These are phyloP conservation scores for Copidosoma aretas DNA, from an alignment of 2,888 invertebrate genomes.

Conservation along the genomic window DNA sequence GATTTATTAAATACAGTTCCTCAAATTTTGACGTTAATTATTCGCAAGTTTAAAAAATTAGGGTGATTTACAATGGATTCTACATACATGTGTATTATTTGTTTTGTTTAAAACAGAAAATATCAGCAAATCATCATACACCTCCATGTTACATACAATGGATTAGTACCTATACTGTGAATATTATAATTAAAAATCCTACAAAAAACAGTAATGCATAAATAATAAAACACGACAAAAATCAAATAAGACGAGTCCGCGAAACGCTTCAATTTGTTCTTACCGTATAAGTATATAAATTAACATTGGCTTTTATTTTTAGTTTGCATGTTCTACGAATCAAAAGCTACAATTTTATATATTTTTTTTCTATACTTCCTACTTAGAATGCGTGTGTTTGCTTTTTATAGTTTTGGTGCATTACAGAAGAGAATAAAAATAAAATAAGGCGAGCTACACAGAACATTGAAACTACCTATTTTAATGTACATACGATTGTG, in stretches of 20 bases:
- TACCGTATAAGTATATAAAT: constrained; percentile 37
- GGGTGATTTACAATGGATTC: constrained; percentile 26
- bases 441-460: constrained; percentile 29
- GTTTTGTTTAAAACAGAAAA: constrained; percentile 19
- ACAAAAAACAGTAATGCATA: constrained; percentile 22
- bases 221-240: background rate
- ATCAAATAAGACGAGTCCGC: constrained; percentile 25
- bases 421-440: constrained; percentile 21
- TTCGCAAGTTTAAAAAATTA: constrained; percentile 29
- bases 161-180: constrained; percentile 20
- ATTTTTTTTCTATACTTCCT: constrained; percentile 12
- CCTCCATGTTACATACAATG: constrained; percentile 15
- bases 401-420: constrained; percentile 8
- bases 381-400: background rate
- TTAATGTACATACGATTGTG: constrained; percentile 27
- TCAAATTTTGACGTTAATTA: constrained; percentile 23
- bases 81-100: constrained; percentile 20
- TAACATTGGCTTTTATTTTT: constrained; percentile 19
- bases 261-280: constrained; percentile 13
- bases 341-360: background rate
- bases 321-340: constrained; percentile 12
- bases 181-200: constrained; percentile 35
- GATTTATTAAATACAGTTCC: constrained; percentile 38
- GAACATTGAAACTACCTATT: constrained; percentile 23
- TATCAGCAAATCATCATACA: constrained; percentile 31